Conservation (phyloP, 1,140 invertebrate genomes). For the Daktulosphaira vitifoliae region DNA sequence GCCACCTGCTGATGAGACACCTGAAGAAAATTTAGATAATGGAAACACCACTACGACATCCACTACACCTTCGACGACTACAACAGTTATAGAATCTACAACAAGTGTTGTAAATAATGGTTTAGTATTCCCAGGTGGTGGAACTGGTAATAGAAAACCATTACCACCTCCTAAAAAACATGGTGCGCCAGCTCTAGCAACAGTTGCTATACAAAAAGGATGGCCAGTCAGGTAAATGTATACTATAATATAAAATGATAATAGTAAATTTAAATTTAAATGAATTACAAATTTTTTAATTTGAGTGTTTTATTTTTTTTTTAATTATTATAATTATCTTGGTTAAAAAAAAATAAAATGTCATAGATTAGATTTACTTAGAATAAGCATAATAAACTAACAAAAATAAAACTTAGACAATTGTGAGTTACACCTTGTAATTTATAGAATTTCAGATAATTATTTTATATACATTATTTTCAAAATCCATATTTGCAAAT, state of each 20-base stretch:
- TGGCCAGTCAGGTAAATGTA: slow-evolving; percentile 61
- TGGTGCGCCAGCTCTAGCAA: slow-evolving; percentile 39
- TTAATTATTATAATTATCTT: too few species aligned
- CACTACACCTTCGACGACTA: slow-evolving; percentile 40
- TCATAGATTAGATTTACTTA: too few species aligned
- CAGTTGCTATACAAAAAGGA: slow-evolving; percentile 63
- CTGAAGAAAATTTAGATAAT: neutral
- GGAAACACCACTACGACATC: slow-evolving; percentile 36
- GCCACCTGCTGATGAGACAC: neutral
- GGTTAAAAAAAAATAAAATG: too few species aligned
- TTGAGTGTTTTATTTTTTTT: too few species aligned
- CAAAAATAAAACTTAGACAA: too few species aligned
- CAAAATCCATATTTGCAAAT: too few species aligned
- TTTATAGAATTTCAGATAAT: too few species aligned
- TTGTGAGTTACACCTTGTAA: too few species aligned
- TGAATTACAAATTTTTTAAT: too few species aligned
- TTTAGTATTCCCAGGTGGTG: slow-evolving; percentile 68
- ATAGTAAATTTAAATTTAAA: neutral
- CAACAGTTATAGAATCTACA: slow-evolving; percentile 40
- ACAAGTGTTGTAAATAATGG: slow-evolving; percentile 50
- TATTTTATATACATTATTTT: too few species aligned
- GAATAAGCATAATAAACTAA: neutral
- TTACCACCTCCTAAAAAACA: slow-evolving; percentile 44
- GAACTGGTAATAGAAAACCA: slow-evolving; percentile 48
- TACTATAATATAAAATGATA: neutral